phyloP scores from a whole-genome alignment of 2,113 vertebrate genomes.

The Oxygymnocypris stewartii region DNA sequence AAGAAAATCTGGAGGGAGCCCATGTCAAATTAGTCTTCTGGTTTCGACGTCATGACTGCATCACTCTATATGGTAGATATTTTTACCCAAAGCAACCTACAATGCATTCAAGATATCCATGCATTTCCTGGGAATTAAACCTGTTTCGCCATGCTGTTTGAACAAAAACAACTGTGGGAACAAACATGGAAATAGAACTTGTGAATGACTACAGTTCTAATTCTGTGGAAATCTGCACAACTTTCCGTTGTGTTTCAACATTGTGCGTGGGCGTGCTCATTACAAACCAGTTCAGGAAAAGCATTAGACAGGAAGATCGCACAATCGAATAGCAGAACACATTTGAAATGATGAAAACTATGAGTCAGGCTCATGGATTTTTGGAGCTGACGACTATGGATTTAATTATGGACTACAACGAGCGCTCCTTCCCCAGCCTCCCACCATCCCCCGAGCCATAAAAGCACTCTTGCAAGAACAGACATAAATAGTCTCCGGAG shows the following conservation, averaged over 20 bases:
- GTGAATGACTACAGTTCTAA: background rate
- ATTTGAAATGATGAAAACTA: slow-evolving; percentile 13
- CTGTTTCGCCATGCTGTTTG: background rate
- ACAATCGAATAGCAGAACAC: slow-evolving; percentile 9
- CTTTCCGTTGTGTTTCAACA: background rate
- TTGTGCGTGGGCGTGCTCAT: background rate
- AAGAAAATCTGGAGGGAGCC: background rate
- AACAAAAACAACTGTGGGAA: background rate
- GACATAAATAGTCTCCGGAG: slow-evolving; percentile 10
- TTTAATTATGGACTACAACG: slow-evolving; percentile 8
- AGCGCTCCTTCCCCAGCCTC: background rate
- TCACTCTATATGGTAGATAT: background rate
- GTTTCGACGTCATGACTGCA: background rate
- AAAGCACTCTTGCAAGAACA: background rate
- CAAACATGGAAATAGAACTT: background rate
- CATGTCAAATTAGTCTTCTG: too few relatives aligned
- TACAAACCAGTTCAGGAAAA: slow-evolving; percentile 14
- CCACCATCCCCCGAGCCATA: slow-evolving; percentile 4
- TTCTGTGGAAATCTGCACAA: background rate
- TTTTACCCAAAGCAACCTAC: background rate
- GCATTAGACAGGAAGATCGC: slow-evolving; percentile 16
- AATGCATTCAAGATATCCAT: background rate
- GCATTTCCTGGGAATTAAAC: background rate
- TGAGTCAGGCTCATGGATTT: slow-evolving; percentile 26
- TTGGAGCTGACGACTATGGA: slow-evolving; percentile 21